These are phyloP conservation scores for Vannuccia rotundouncinata DNA, from an alignment of 2,888 invertebrate species.

Conservation along the genomic window DNA sequence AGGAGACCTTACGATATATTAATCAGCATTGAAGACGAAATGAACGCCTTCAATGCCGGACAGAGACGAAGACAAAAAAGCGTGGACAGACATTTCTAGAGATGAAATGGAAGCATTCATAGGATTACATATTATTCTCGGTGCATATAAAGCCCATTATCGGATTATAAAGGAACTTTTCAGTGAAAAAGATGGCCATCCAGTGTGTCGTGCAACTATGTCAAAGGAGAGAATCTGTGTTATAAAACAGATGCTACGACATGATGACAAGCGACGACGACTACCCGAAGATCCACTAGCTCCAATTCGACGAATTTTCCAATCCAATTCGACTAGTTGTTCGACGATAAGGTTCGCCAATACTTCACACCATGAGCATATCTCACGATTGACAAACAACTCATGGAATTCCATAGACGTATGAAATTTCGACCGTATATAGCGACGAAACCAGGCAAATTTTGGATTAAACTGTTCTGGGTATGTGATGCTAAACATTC, in stretches of 20 bases:
- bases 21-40: background rate
- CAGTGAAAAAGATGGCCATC: slow-evolving; percentile 22
- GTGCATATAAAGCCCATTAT: slow-evolving; percentile 29
- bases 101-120: slow-evolving; percentile 31
- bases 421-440: slow-evolving; percentile 5
- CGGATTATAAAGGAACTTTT: slow-evolving; percentile 10
- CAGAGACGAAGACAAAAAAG: slow-evolving; percentile 6
- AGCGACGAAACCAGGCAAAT: background rate
- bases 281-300: slow-evolving; percentile 7
- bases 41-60: background rate
- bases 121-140: slow-evolving; percentile 18
- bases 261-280: slow-evolving; percentile 5
- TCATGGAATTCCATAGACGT: slow-evolving; percentile 21
- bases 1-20: background rate
- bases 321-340: too few relatives aligned
- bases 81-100: background rate
- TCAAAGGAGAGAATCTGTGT: slow-evolving; percentile 25
- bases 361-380: background rate
- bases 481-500: background rate
- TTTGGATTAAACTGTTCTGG: slow-evolving; percentile 6
- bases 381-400: background rate
- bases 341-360: background rate
- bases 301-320: slow-evolving; percentile 13
- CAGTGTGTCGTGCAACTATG: slow-evolving; percentile 31
- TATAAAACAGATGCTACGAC: slow-evolving; percentile 25